Evolutionary conservation across 2,113 vertebrate genomes (phyloP), one percentile per base, ranked within the genome.

Genomic region (Columba livia): DNA sequence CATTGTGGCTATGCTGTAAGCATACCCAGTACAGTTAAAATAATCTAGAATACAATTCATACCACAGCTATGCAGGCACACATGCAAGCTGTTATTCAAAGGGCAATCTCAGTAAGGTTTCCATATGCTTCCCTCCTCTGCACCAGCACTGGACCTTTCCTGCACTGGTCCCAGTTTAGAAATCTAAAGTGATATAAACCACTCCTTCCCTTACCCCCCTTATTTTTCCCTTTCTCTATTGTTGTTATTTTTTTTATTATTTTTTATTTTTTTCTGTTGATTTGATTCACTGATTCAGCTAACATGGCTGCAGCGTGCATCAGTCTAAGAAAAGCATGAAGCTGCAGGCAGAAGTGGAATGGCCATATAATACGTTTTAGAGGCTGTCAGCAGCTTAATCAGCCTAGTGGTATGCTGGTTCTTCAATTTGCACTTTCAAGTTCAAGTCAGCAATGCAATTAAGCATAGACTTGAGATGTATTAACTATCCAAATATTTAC

Each of bases 351-450:
- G 90, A 44, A 91, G 31, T 2, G 24, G 20, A 40, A 50, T 1
- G 11, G 19, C n/a, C 28, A 26, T 1, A 7, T 8, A 80, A 74
- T 9, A 34, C 0, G 0, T 31, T 77, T 67, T 5, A n/a, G 20
- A 3, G 19, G 40, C 44, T 79, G 7, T 48, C 44, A 74, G 65
- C 8, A 67, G 38, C 53, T 60, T 67, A 51, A 79, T 85, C 44
- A 57, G n/a, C 34, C 91, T 65, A 48, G 20, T 11, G 26, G 11
- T 38, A 38, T 44, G 44, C 40, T 66, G 73, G 36, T 36, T 72
- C 79, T 64, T 79, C 57, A 84, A 31, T 69, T 44, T 42, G 57
- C 65, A 15, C 70, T 82, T 89, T 29, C 70, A 85, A 44, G 60
- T 86, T 73, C 8, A 16, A 87, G 89, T 66, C 70, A 72, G 73